These are phyloP conservation scores for Electrophaes corylata DNA, from an alignment of 2,888 invertebrate species.

Conservation along the genomic window DNA sequence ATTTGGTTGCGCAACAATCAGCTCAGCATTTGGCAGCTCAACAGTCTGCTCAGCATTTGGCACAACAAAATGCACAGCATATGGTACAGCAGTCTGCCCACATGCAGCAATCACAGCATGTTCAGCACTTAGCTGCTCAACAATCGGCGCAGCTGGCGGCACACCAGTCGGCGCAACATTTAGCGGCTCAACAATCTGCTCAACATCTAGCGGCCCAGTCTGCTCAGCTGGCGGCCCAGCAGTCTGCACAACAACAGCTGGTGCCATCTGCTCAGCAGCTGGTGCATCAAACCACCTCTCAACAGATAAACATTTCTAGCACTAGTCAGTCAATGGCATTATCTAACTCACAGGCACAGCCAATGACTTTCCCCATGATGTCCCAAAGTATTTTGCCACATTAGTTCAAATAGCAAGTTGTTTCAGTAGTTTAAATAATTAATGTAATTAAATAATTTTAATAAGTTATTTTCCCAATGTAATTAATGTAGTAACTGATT, in stretches of 20 bases:
- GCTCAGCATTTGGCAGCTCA: slow-evolving; percentile 61
- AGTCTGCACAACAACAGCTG: slow-evolving; percentile 71
- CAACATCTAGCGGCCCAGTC: slow-evolving; percentile 47
- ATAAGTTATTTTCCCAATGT: too few relatives aligned
- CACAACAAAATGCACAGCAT: slow-evolving; percentile 70
- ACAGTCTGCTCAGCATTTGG: slow-evolving; percentile 58
- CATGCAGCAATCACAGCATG: slow-evolving; percentile 61
- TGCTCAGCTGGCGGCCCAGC: slow-evolving; percentile 62
- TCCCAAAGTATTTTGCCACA: slow-evolving; percentile 79
- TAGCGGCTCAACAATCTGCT: slow-evolving; percentile 42
- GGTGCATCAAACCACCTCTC: slow-evolving; percentile 77
- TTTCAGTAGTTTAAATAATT: too few relatives aligned
- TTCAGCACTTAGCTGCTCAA: slow-evolving; percentile 58
- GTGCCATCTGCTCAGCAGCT: slow-evolving; percentile 71
- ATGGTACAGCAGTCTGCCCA: slow-evolving; percentile 65
- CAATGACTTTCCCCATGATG: slow-evolving; percentile 78
- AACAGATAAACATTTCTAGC: slow-evolving; percentile 78
- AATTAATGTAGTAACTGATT: too few relatives aligned
- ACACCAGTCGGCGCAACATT: slow-evolving; percentile 63
- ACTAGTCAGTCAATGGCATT: slow-evolving; percentile 79
- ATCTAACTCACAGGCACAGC: slow-evolving; percentile 75
- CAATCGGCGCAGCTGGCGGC: slow-evolving; percentile 56
- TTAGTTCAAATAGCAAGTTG: slow-evolving; percentile 37
- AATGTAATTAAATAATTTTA: too few relatives aligned
- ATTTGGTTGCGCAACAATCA: slow-evolving; percentile 62